Evolutionary conservation across 2,888 invertebrate genomes (phyloP), one percentile per base, ranked within the genome.

Genomic region (Stegophylla sp.): DNA sequence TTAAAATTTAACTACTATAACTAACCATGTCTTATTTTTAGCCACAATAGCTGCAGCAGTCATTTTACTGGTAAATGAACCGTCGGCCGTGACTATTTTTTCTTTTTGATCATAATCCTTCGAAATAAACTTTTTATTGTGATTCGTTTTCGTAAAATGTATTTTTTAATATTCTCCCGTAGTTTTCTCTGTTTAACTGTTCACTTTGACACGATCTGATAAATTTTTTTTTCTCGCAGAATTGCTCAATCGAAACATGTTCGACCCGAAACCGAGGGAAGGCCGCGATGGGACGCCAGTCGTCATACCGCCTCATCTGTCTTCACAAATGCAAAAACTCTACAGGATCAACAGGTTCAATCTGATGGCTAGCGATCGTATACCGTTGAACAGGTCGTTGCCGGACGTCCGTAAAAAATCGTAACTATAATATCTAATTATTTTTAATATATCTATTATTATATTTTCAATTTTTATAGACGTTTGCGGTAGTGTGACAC

Each of bases 271-370:
- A 75, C 88, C 90, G 13, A 90, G 90, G 7, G 94, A 93, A 82
- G 96, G 96, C 0, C 91, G 90, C 84, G 90, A 92, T 83, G 96
- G 96, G 0, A 89, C 91, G 81, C 94, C 95, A 0, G 95, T 95
- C 0, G 88, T 92, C 72, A 89, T 95, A 82, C 91, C 92, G 15
- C 90, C 91, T 9, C 91, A 91, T 84, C 93, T 95, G 85, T 88
- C 92, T 66, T 89, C 92, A 51, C 90, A 90, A 84, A 94, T 94
- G 89, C 91, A 92, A 85, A 92, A 93, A 83, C 89, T 94, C 53
- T 96, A 92, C 86, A 90, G 91, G 85, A 90, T 96, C 48, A 95
- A 96, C 86, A 91, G 93, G 51, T 96, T 95, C 86, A 96, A 96
- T 86, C 89, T 96, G 84, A 88, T 96, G 87, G 95, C 93, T 81